Percentiles rank a stretch among this genome's conserved stretches.
These are phyloP conservation scores for Phortica okadai DNA, from an alignment of 2,888 invertebrate genomes.

Conservation along the genomic window DNA sequence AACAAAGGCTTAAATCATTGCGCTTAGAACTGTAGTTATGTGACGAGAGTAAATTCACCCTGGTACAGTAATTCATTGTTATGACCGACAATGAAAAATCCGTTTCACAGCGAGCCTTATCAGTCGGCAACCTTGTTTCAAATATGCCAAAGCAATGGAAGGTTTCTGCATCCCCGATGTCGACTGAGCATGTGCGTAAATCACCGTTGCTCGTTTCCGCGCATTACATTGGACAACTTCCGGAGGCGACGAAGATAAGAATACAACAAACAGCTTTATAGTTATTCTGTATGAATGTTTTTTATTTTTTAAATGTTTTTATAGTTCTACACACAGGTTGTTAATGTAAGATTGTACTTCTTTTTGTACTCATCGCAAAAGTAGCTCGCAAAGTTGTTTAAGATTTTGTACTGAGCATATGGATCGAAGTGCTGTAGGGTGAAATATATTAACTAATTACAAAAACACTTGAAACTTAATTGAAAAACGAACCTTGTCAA, in stretches of 20 bases:
- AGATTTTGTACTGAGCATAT: slow-evolving; percentile 63
- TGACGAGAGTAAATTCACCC: no score
- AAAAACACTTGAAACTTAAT: not conserved
- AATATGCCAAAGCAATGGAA: not conserved
- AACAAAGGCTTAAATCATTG: no score
- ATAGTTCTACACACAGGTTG: slow-evolving; percentile 51
- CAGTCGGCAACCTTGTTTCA: not conserved
- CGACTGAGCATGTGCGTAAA: not conserved
- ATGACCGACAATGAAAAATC: no score
- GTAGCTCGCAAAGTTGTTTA: slow-evolving; percentile 60
- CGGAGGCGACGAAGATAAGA: not conserved
- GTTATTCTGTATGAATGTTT: not conserved
- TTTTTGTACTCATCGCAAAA: slow-evolving; percentile 65
- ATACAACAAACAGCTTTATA: not conserved
- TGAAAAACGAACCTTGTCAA: slow-evolving; percentile 66
- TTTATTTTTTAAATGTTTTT: not conserved
- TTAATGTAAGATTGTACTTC: slow-evolving; percentile 58
- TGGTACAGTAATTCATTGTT: no score
- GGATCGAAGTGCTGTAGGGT: slow-evolving; percentile 60
- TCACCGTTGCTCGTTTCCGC: not conserved
- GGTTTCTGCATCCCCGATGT: no score
- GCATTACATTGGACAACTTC: not conserved
- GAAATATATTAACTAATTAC: not conserved
- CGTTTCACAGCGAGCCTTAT: not conserved
- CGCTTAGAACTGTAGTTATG: no score